Conservation (phyloP, 2,113 vertebrate genomes). For the Amblyornis subalaris region DNA sequence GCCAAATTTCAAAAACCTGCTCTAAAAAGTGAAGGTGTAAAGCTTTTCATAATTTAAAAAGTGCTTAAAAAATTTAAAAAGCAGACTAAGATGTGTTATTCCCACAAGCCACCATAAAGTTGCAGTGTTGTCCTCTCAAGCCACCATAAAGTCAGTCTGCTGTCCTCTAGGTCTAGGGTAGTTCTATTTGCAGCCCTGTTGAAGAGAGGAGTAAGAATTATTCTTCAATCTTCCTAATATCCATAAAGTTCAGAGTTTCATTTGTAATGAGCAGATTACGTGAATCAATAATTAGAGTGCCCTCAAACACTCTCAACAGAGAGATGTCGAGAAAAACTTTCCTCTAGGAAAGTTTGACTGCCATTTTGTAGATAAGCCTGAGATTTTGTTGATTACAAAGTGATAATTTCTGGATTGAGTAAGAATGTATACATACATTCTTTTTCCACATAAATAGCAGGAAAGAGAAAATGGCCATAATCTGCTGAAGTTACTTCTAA, state of each 20-base stretch:
- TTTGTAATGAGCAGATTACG: neutral
- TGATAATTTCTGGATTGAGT: neutral
- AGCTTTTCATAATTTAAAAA: neutral
- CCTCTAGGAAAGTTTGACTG: neutral
- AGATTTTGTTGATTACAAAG: neutral
- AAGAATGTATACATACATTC: neutral
- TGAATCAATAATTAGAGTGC: neutral
- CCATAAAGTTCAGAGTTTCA: neutral
- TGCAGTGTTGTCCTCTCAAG: neutral
- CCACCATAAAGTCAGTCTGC: neutral
- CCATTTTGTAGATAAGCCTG: neutral
- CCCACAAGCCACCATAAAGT: neutral
- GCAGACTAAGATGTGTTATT: neutral
- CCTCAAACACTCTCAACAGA: neutral
- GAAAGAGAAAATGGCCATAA: neutral
- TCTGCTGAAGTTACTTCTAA: neutral
- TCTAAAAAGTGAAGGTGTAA: neutral
- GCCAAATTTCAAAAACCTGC: neutral
- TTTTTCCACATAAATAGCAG: neutral
- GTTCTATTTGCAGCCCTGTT: neutral
- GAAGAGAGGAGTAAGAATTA: neutral
- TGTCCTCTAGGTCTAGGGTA: neutral
- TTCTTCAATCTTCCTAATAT: neutral
- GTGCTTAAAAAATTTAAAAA: neutral
- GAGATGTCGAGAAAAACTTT: neutral